A percentile compares a stretch with the other conserved stretches of the same genome.
phyloP scores from a whole-genome alignment of 2,888 invertebrate genomes.

The Plemyria rubiginata region DNA sequence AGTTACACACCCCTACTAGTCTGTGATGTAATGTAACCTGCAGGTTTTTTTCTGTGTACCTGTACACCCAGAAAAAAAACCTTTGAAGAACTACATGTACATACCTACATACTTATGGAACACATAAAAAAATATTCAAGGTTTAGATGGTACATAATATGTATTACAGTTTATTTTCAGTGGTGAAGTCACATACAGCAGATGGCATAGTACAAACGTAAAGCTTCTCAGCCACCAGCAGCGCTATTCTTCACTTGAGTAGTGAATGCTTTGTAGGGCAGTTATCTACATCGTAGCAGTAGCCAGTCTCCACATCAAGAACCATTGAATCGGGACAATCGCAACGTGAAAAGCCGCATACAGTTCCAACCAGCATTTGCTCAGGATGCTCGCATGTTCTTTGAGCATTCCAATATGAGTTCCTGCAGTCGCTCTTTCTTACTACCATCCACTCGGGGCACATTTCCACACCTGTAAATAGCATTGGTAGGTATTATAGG shows the following conservation, averaged over 20 bases:
- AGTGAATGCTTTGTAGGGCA: slow-evolving; percentile 66
- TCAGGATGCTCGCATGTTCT: slow-evolving; percentile 64
- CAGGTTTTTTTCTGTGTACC: no score
- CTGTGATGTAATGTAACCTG: no score
- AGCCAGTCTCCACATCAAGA: slow-evolving; percentile 61
- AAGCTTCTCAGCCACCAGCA: no score
- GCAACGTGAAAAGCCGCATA: slow-evolving; percentile 67
- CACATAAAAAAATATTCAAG: no score
- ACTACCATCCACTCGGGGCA: slow-evolving; percentile 67
- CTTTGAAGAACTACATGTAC: no score
- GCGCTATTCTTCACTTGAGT: not conserved
- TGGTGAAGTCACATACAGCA: no score
- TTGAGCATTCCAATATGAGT: slow-evolving; percentile 60
- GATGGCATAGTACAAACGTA: no score
- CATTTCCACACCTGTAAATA: slow-evolving; percentile 56
- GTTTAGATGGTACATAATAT: no score
- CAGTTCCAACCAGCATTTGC: slow-evolving; percentile 54
- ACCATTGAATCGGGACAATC: slow-evolving; percentile 63
- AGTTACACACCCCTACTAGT: no score
- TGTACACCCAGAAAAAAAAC: no score
- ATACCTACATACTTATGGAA: no score
- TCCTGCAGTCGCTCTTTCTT: slow-evolving; percentile 52
- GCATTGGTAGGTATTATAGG: no score
- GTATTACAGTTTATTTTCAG: not conserved
- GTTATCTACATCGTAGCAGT: slow-evolving; percentile 68